A percentile compares a stretch with the other conserved stretches of the same genome.
Conservation (phyloP, 2,113 vertebrate genomes). For the Galbula dea region DNA sequence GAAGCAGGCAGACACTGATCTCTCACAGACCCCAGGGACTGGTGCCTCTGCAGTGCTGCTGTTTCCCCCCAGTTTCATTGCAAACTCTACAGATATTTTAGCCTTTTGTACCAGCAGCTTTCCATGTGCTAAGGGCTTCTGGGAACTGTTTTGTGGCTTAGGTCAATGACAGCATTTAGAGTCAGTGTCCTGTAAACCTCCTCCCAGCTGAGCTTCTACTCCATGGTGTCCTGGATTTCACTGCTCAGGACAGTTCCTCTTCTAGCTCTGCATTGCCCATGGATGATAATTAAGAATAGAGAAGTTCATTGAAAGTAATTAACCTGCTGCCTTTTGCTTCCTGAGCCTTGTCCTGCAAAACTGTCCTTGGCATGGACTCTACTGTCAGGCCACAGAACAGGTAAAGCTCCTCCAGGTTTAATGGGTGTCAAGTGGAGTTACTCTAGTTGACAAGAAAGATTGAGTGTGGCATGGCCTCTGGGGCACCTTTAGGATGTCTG, state of each 20-base stretch:
- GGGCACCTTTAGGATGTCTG: neutral
- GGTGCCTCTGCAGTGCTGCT: accelerated
- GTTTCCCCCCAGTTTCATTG: neutral
- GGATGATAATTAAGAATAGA: neutral
- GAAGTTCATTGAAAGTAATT: neutral
- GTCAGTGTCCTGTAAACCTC: neutral
- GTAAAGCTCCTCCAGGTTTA: neutral
- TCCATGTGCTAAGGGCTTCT: neutral
- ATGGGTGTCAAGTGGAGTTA: neutral
- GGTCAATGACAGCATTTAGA: neutral
- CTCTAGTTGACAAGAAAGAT: neutral
- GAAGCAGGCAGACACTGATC: accelerated
- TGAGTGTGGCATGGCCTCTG: neutral
- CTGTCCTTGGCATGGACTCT: neutral
- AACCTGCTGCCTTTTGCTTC: neutral
- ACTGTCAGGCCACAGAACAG: neutral
- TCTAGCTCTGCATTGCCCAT: neutral
- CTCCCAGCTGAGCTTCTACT: neutral
- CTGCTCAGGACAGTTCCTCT: neutral
- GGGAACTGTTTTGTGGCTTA: neutral
- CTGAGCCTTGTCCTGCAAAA: neutral
- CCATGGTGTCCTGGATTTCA: neutral
- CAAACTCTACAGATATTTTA: neutral
- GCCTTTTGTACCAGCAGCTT: neutral
- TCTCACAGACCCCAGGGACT: accelerated